These are phyloP conservation scores for Lasioglossum vierecki DNA, from an alignment of 2,888 invertebrate genomes.

Conservation along the genomic window DNA sequence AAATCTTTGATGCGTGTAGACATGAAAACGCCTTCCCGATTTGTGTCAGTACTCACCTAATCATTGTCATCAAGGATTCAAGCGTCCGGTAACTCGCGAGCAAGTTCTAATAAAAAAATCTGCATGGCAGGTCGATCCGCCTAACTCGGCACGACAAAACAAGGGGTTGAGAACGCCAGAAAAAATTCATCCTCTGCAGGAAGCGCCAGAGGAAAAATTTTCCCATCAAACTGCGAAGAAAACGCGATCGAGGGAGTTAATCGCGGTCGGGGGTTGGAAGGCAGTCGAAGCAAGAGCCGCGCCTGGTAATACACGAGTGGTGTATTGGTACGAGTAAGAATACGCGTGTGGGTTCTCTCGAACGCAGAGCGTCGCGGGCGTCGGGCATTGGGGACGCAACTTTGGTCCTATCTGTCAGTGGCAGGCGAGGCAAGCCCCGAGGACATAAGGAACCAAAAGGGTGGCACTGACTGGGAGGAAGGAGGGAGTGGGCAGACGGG, in stretches of 20 bases:
- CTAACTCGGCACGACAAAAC: background rate
- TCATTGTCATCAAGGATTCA: too few species aligned
- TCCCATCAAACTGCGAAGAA: background rate
- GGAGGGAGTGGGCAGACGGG: constrained; percentile 2
- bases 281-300: background rate
- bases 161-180: background rate
- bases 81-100: too few species aligned
- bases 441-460: constrained; percentile 68
- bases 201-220: background rate
- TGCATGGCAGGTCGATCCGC: too few species aligned
- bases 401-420: constrained; percentile 71
- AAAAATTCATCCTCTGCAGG: background rate
- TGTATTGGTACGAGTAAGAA: constrained; percentile 71
- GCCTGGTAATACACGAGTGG: constrained; percentile 16
- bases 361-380: background rate
- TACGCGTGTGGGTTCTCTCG: constrained; percentile 57
- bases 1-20: too few species aligned
- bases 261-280: background rate
- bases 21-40: too few species aligned
- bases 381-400: constrained; percentile 52
- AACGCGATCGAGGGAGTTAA: background rate
- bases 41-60: too few species aligned
- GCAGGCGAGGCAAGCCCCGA: constrained; percentile 66
- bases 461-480: constrained; percentile 49
- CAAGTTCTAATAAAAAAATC: background rate